Evolutionary conservation across 2,797 vertebrate genomes (phyloP), one percentile per base, ranked within the genome.

Genomic region (Microchirus variegatus): DNA sequence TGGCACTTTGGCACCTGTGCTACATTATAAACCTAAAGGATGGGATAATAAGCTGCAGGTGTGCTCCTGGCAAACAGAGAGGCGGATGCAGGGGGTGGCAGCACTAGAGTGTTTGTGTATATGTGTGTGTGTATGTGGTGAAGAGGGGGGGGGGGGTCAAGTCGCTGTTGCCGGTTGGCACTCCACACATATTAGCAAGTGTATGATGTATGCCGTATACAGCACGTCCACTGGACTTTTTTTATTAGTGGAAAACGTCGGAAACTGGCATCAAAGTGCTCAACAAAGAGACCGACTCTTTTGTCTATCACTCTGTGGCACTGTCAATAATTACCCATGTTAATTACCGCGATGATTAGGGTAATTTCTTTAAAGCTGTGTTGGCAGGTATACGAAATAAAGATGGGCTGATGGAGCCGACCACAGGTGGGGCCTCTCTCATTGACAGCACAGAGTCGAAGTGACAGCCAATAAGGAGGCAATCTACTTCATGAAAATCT

Each of bases 21-120:
- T 82, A 37, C 89, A 94, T 97, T 96, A 96, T 88, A 85, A 87
- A 87, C 71, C 84, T 87, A 87, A 84, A 89, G 89, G 81, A 87
- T 88, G 65, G 83, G 87, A 90, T 94, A 95, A 96, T 95, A 93
- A 94, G 93, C 92, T 92, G 89, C 95, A 96, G 94, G 94, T 96
- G 92, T 82, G 80, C 68, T 72, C 75, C 78, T 86, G 87, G 82
- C 86, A 90, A 83, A 73, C 77, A 78, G 76, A 70, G 84, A 78
- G 61, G 78, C 31, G 66, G 81, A 76, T 72, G 65, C 69, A 46
- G 54, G 58, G 54, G 63, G 50, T 57, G 52, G 67, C 53, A 60
- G 49, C n/a, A 60, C 13, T 46, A 13, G 53, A 40, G 78, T 76
- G 73, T 67, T 17, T 71, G 67, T 56, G 38, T 47, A 16, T n/a